phyloP scores from a whole-genome alignment of 2,888 invertebrate species.

The Dendrolimus pini region DNA sequence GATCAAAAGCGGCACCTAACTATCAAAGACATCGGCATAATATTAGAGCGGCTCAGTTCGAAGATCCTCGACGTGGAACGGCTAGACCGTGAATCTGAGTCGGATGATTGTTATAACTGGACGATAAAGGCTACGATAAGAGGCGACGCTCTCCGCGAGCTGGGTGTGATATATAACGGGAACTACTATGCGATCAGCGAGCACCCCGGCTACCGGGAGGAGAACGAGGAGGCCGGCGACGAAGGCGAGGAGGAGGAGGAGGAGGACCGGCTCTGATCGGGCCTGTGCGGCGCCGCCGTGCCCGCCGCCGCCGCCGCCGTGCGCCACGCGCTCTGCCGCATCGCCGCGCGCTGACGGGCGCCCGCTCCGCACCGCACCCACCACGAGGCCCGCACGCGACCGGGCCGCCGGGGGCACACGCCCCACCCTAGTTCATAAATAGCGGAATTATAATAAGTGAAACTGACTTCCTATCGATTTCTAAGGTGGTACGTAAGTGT shows the following conservation, averaged over 20 bases:
- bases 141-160: slow-evolving; percentile 92
- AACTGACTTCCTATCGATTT: slow-evolving; percentile 73
- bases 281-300: slow-evolving; percentile 72
- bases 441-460: slow-evolving; percentile 67
- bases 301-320: slow-evolving; percentile 61
- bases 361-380: slow-evolving; percentile 12
- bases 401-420: slow-evolving; percentile 26
- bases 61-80: slow-evolving; percentile 96
- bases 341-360: slow-evolving; percentile 52
- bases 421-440: slow-evolving; percentile 58
- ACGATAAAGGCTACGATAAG: slow-evolving; percentile 96
- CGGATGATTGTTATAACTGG: slow-evolving; percentile 97
- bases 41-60: slow-evolving; percentile 92
- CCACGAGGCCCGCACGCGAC: slow-evolving; percentile 28
- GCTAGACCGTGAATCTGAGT: slow-evolving; percentile 93
- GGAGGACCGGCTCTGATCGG: slow-evolving; percentile 80
- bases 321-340: slow-evolving; percentile 59
- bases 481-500: slow-evolving; percentile 54
- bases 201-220: slow-evolving; percentile 95
- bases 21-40: slow-evolving; percentile 96
- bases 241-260: slow-evolving; percentile 91
- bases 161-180: slow-evolving; percentile 96
- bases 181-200: slow-evolving; percentile 97
- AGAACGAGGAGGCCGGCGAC: slow-evolving; percentile 89
- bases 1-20: slow-evolving; percentile 94